Evolutionary conservation across 2,113 vertebrate genomes (phyloP).

Genomic region (Rhagologus leucostigma): DNA sequence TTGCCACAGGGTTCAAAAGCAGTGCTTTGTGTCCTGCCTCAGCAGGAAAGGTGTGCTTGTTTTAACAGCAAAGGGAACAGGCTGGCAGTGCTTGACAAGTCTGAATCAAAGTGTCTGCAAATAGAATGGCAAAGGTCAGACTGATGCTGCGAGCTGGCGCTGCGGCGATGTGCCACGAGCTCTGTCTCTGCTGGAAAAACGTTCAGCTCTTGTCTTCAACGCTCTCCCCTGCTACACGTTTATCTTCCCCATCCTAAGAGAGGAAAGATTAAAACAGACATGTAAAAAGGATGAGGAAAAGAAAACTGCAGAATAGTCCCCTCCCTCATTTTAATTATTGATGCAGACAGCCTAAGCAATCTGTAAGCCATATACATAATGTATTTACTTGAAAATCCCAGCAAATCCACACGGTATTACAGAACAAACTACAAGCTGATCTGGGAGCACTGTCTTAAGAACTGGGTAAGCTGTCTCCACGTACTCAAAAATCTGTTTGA

Average conservation of each 20-base stretch:
- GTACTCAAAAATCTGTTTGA: slow-evolving; percentile 60
- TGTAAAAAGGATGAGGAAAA: background rate
- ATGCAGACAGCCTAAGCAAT: slow-evolving; percentile 64
- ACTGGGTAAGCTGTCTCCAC: slow-evolving; percentile 47
- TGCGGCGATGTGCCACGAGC: background rate
- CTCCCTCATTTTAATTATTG: slow-evolving; percentile 63
- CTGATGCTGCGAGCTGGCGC: background rate
- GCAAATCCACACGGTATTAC: slow-evolving; percentile 65
- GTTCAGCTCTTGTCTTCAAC: background rate
- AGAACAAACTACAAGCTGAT: slow-evolving; percentile 59
- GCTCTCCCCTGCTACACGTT: background rate
- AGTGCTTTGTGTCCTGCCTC: background rate
- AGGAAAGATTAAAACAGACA: background rate
- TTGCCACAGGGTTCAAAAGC: background rate
- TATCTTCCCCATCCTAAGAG: background rate
- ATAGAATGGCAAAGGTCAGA: background rate
- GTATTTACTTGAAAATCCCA: slow-evolving; percentile 70
- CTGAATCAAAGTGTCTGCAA: background rate
- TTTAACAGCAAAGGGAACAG: background rate
- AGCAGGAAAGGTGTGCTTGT: background rate
- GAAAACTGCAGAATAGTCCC: background rate
- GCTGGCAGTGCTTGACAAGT: background rate
- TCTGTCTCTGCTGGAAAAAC: background rate
- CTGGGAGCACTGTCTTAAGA: slow-evolving; percentile 56
- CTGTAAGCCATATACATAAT: slow-evolving; percentile 70